Evolutionary conservation across 64 coral and sea anemone species (phyloP).

Genomic region (Platygyra sinensis): DNA sequence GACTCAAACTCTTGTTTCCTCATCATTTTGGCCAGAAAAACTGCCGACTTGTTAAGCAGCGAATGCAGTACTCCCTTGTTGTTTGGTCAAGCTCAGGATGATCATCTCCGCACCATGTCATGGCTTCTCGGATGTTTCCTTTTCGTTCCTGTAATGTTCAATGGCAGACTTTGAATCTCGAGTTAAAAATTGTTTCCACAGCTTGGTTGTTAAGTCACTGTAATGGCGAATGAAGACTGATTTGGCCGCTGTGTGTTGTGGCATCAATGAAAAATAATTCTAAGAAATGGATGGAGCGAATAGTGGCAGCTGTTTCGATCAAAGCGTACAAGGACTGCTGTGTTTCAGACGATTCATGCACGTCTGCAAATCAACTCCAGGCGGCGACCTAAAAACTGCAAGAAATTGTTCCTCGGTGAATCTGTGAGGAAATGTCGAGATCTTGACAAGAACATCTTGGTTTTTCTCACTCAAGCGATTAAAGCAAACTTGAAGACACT

Average conservation of each 20-base stretch:
- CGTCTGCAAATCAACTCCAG: not conserved
- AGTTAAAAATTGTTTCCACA: constrained; percentile 23
- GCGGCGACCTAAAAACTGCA: not conserved
- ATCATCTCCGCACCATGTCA: constrained; percentile 45
- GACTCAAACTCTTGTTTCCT: constrained; percentile 43
- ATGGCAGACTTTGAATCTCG: constrained; percentile 7
- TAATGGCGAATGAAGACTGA: constrained; percentile 22
- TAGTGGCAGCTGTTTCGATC: not conserved
- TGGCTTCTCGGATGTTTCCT: constrained; percentile 36
- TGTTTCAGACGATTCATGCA: constrained; percentile 11
- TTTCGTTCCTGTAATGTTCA: constrained; percentile 6
- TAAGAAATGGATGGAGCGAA: constrained; percentile 23
- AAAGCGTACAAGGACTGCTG: constrained; percentile 22
- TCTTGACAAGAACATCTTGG: constrained; percentile 9
- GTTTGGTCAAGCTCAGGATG: not conserved
- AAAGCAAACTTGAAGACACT: constrained; percentile 39
- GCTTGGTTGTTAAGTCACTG: not conserved
- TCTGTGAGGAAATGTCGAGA: constrained; percentile 22
- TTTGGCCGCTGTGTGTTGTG: constrained; percentile 2
- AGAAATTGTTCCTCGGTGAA: constrained; percentile 19
- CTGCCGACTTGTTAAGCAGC: constrained; percentile 40
- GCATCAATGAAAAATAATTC: constrained; percentile 15
- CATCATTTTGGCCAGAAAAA: constrained; percentile 55
- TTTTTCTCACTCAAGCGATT: not conserved
- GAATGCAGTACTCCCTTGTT: constrained; percentile 9